These are phyloP conservation scores for Nothobranchius kuhntae DNA, from an alignment of 2,113 vertebrate genomes.

Conservation along the genomic window DNA sequence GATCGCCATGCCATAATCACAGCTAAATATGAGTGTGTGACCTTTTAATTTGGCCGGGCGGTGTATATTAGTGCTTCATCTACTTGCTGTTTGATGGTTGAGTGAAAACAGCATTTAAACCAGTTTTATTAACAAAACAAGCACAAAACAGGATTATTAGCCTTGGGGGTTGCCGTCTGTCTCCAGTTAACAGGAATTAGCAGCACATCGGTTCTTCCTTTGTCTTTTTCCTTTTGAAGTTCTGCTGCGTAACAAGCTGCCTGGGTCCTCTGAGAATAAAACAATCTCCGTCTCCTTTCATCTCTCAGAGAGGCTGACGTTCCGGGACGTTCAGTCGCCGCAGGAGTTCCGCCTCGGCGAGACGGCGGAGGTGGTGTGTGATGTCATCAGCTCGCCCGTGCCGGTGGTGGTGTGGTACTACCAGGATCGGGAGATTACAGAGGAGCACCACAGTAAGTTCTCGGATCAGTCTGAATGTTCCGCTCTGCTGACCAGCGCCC, in stretches of 20 bases:
- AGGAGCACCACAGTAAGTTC: slow-evolving; percentile 90
- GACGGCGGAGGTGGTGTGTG: slow-evolving; percentile 92
- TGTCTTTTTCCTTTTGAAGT: slow-evolving; percentile 38
- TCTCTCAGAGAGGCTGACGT: slow-evolving; percentile 91
- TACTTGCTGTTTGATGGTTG: no score
- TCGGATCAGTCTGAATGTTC: no score
- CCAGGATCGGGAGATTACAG: slow-evolving; percentile 88
- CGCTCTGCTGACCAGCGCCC: no score
- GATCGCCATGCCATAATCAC: no score
- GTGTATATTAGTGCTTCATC: no score
- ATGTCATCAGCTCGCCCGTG: slow-evolving; percentile 92
- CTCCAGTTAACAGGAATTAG: background rate
- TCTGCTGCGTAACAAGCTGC: slow-evolving; percentile 9
- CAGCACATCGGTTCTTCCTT: background rate
- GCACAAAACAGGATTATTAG: no score
- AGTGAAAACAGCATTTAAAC: no score
- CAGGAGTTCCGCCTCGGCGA: slow-evolving; percentile 95
- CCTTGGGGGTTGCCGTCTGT: no score
- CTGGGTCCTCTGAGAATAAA: background rate
- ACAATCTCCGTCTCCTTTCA: slow-evolving; percentile 40
- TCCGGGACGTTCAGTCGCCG: slow-evolving; percentile 87
- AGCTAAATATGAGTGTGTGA: no score
- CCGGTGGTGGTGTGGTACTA: slow-evolving; percentile 94
- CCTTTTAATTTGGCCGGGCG: no score
- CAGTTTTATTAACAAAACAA: no score